phyloP scores from a whole-genome alignment of 2,888 invertebrate genomes.

The Thysanoteuthis rhombus region DNA sequence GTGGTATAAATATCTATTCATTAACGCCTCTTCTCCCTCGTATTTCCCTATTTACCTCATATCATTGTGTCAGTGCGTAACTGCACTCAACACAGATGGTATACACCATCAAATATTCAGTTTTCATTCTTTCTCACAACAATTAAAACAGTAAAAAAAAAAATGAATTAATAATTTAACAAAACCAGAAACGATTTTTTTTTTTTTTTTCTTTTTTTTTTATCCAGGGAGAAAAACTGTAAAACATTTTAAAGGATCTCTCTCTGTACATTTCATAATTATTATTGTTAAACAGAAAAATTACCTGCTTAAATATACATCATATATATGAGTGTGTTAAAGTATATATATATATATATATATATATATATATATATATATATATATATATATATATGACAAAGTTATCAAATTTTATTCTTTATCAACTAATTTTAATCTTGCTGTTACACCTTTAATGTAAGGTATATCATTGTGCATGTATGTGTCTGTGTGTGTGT shows the following conservation, averaged over 20 bases:
- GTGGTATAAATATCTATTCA: background rate
- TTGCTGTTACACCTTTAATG: slow-evolving; percentile 18
- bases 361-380: slow-evolving; percentile 22
- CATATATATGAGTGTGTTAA: background rate
- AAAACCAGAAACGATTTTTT: no score
- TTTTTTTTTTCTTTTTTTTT: no score
- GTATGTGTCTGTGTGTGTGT: background rate
- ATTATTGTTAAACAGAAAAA: background rate
- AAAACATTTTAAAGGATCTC: background rate
- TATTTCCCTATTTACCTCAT: background rate
- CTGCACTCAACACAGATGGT: background rate
- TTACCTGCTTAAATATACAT: background rate
- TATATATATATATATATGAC: slow-evolving; percentile 18
- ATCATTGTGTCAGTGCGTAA: background rate
- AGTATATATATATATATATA: background rate
- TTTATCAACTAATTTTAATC: slow-evolving; percentile 13
- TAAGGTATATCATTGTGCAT: slow-evolving; percentile 14
- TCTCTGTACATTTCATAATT: background rate
- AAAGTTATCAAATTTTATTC: slow-evolving; percentile 12
- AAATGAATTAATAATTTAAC: background rate
- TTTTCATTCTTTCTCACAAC: no score
- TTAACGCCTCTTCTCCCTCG: no score
- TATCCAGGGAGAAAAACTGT: background rate
- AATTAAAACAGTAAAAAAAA: background rate
- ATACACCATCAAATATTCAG: background rate